Base-by-base conservation (phyloP, 2,113 vertebrate genomes). In the Dermatemys mawii region DNA sequence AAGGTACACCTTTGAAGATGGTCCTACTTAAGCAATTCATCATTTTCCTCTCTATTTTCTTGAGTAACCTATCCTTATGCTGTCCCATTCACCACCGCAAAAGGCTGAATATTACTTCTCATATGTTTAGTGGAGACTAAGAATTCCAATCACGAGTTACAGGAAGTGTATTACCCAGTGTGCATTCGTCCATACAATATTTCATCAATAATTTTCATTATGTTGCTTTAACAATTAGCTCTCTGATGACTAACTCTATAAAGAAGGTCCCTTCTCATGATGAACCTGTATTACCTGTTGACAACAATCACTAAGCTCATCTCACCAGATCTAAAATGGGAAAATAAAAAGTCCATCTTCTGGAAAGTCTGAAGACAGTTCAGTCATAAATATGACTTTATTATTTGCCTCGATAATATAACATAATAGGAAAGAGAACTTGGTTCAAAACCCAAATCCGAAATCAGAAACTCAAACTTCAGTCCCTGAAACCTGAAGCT, bases 191-290 rank as follows among this genome's bases (percentile, higher is more conserved):
- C n/a, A 70, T 38, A 38, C 21, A 38, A 70, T 44, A 76, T 46
- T 76, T 76, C 73, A 76, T 6, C 21, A 44, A 8, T 16, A 46
- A 6, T 46, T 76, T 76, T 76, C 24, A 76, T 54, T 41, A 60
- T 63, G 83, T 63, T 86, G 86, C 24, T 75, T 82, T 75, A 54
- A 26, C 75, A 8, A 70, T 60, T 92, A 92, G 51, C 26, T 82
- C 89, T 82, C 73, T 80, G 49, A 21, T 24, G 46, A 1, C 10
- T 82, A 60, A 57, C 21, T 49, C 81, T 3, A 86, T n/a, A 53
- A 63, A 19, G 89, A 49, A 29, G 57, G 81, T 35, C 1, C 4
- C 11, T 86, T 88, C 50, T 63, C 10, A 78, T 87, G 67, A 50
- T 49, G 32, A 91, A 48, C 51, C 94, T 27, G 44, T 19, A 44